Evolutionary conservation across 2,888 invertebrate genomes (phyloP).

Genomic region (Oeneis ivallda): DNA sequence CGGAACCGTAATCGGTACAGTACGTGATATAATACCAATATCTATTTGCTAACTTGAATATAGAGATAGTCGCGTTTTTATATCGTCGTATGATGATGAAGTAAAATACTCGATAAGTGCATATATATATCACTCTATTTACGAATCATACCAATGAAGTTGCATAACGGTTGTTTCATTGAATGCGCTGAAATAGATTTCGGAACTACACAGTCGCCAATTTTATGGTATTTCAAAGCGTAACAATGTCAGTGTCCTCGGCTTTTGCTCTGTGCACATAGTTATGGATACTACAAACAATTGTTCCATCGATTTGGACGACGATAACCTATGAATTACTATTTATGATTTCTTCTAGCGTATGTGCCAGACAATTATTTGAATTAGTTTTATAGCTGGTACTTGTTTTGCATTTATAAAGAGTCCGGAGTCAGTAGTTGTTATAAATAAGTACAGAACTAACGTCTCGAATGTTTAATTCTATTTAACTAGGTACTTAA

Average conservation of each 20-base stretch:
- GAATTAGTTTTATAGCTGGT: slow-evolving; percentile 27
- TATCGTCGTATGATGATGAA: background rate
- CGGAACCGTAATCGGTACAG: slow-evolving; percentile 5
- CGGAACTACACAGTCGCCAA: slow-evolving; percentile 62
- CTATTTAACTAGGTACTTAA: background rate
- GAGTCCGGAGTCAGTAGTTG: slow-evolving; percentile 7
- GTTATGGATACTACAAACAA: slow-evolving; percentile 31
- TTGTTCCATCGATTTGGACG: slow-evolving; percentile 24
- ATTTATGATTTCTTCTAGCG: slow-evolving; percentile 29
- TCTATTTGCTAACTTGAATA: slow-evolving; percentile 9
- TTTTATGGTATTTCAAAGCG: slow-evolving; percentile 70
- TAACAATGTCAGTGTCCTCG: slow-evolving; percentile 69
- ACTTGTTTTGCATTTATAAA: slow-evolving; percentile 29
- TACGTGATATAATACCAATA: slow-evolving; percentile 16
- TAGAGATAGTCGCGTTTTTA: background rate
- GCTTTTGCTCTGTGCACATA: slow-evolving; percentile 35
- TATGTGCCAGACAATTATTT: slow-evolving; percentile 25
- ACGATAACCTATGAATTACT: slow-evolving; percentile 26
- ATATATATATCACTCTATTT: slow-evolving; percentile 19
- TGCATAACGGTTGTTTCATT: slow-evolving; percentile 54
- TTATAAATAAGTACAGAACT: slow-evolving; percentile 25
- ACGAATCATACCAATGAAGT: slow-evolving; percentile 32
- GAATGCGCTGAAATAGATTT: slow-evolving; percentile 45
- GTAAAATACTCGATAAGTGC: background rate
- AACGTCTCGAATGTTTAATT: slow-evolving; percentile 23